Conservation (phyloP, 2,888 invertebrate genomes). For the Agonopterix arenella region DNA sequence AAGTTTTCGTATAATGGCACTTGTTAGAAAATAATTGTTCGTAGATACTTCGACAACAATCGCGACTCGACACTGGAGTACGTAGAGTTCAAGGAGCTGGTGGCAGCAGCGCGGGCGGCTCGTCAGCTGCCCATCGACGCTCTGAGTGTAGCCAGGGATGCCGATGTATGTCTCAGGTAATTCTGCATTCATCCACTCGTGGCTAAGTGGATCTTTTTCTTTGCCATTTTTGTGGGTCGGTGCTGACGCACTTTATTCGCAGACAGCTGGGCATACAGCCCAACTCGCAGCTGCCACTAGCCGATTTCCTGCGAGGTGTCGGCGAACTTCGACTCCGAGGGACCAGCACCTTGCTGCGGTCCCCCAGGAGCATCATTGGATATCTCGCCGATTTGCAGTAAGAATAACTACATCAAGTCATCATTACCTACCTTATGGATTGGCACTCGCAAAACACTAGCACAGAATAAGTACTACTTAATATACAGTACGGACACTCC, state of each 20-base stretch:
- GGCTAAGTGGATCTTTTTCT: too few species aligned
- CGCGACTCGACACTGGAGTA: constrained; percentile 70
- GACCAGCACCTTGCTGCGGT: constrained; percentile 80
- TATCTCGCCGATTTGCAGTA: constrained; percentile 53
- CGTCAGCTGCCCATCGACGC: constrained; percentile 73
- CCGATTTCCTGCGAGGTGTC: constrained; percentile 79
- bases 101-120: constrained; percentile 70
- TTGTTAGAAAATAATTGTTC: not conserved
- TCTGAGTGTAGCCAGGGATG: constrained; percentile 71
- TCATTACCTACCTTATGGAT: too few species aligned
- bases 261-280: constrained; percentile 52
- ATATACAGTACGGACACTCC: too few species aligned
- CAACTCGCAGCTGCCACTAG: constrained; percentile 38
- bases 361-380: constrained; percentile 53
- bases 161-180: constrained; percentile 54
- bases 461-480: too few species aligned
- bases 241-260: not conserved
- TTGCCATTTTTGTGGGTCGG: too few species aligned
- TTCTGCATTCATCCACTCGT: too few species aligned
- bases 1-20: too few species aligned
- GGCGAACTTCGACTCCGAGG: constrained; percentile 81
- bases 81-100: constrained; percentile 77
- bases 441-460: too few species aligned
- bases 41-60: constrained; percentile 77
- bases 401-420: too few species aligned